Evolutionary conservation across 2,888 invertebrate species (phyloP), one percentile per base, ranked within the genome.

Genomic region (Ectobius pallidus): DNA sequence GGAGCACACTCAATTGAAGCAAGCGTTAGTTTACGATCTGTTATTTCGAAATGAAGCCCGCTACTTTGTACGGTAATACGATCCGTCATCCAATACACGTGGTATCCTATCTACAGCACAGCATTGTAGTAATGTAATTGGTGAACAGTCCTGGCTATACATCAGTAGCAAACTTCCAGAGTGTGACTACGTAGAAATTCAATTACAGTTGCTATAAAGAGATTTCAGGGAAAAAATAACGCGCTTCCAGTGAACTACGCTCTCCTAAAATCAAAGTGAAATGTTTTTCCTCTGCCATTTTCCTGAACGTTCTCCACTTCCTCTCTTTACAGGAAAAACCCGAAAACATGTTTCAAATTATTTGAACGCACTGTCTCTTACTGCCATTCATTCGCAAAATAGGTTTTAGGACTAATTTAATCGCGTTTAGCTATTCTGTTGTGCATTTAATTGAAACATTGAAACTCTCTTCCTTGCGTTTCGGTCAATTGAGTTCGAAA

Each of bases 321-420:
- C 34, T 34, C 34, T 0, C 30, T 30, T 58, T 58, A 58, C 11
- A 16, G 14, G 27, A 16, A 22, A 52, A 49, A 0, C 25, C n/a
- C n/a, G n/a, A 16, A 30, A 55, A 58, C 14, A 1, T 6, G 58
- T 30, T 58, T 58, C 4, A n/a, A 58, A 30, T 55, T 58, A 58
- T 58, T 58, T 30, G 30, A 58, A 30, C 58, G 11, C 25, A 30
- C 7, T 16, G 14, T 16, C 58, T 58, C 22, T 65, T 34, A 46
- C 22, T 27, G 18, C 46, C 42, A 44, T 65, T 65, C 44, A 65
- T n/a, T 65, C 65, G 46, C n/a, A 18, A 65, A 65, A 65, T 42
- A 46, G 46, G 3, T 27, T 65, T 25, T 18, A 58, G 25, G 18
- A 27, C 30, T 34, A 30, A 42, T 65, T 65, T 65, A 46, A 46